phyloP scores from a whole-genome alignment of 1,140 invertebrate genomes.

The Artemia franciscana region DNA sequence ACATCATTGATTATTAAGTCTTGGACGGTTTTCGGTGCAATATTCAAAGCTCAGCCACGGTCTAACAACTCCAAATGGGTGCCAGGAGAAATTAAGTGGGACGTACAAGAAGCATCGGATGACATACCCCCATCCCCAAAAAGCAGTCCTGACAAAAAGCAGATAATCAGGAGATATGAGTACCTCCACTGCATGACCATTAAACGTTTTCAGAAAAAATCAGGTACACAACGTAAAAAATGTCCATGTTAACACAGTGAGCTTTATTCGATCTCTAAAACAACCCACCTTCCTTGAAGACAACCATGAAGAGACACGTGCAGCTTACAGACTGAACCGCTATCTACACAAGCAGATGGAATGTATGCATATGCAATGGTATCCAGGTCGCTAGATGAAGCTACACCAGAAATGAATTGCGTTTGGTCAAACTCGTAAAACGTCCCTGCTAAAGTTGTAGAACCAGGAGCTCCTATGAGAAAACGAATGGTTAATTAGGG shows the following conservation, averaged over 20 bases:
- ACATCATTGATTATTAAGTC: too few species aligned
- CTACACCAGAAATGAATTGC: slow-evolving; percentile 13
- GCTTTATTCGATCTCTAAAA: slow-evolving; percentile 3
- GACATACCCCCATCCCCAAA: too few species aligned
- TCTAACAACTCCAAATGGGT: too few species aligned
- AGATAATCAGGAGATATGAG: too few species aligned
- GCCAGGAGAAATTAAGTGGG: too few species aligned
- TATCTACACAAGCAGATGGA: slow-evolving; percentile 14
- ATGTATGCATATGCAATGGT: slow-evolving; percentile 17
- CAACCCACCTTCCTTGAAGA: slow-evolving; percentile 15
- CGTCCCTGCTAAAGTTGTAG: slow-evolving; percentile 3
- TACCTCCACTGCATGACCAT: background rate
- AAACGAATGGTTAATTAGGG: too few species aligned
- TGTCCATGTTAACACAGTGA: background rate
- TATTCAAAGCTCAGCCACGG: too few species aligned
- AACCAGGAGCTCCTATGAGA: background rate
- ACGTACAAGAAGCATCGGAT: too few species aligned
- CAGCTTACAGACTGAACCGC: slow-evolving; percentile 16
- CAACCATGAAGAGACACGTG: slow-evolving; percentile 21
- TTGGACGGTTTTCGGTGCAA: too few species aligned
- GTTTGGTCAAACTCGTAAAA: slow-evolving; percentile 16
- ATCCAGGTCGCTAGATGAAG: slow-evolving; percentile 15
- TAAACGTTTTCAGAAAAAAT: background rate
- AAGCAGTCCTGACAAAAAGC: too few species aligned
- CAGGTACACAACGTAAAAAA: background rate